Base-by-base conservation (phyloP, 2,888 invertebrate genomes). In the Eristalis intricaria region DNA sequence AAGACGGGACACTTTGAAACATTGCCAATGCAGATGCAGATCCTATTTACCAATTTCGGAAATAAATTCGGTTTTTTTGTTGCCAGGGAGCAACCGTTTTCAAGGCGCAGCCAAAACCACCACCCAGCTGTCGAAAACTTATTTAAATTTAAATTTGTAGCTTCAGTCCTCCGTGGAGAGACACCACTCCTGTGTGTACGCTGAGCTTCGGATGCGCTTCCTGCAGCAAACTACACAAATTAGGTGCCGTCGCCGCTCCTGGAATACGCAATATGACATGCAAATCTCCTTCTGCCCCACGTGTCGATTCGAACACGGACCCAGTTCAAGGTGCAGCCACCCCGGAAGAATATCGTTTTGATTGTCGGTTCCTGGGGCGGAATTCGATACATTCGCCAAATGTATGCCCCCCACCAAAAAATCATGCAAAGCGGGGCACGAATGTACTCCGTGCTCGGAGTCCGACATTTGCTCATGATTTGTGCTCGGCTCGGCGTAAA, bases 11-110 rank as follows among this genome's bases (percentile, higher is more conserved):
- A 76, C 74, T 75, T 84, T 84, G 84, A 84, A 84, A 35, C 65
- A 35, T 58, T 84, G 84, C 84, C 84, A 84, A 84, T 84, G 79
- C 84, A 79, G 74, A 79, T 84, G 74, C 79, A 64, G 70, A 65
- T 75, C 35, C 74, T 79, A 60, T 84, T 84, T 84, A 78, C 79
- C 78, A 84, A 84, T 79, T 84, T 79, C 64, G 13, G 56, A 75
- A 75, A 79, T 84, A 75, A 70, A 79, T 68, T 78, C 50, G 35
- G 32, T 70, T 50, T 70, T 65, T 73, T 73, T 71, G 38, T 32
- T 77, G 77, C 50, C 65, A n/a, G 43, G 35, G 50, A 2, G 43
- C 43, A 63, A 5, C 35, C n/a, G 56, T 26, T n/a, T 13, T 11
- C 7, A 4, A 19, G 50, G 19, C 50, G 50, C 50, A 60, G 26